Base-by-base conservation (phyloP, 2,888 invertebrate genomes). In the Mactromeris polynyma region DNA sequence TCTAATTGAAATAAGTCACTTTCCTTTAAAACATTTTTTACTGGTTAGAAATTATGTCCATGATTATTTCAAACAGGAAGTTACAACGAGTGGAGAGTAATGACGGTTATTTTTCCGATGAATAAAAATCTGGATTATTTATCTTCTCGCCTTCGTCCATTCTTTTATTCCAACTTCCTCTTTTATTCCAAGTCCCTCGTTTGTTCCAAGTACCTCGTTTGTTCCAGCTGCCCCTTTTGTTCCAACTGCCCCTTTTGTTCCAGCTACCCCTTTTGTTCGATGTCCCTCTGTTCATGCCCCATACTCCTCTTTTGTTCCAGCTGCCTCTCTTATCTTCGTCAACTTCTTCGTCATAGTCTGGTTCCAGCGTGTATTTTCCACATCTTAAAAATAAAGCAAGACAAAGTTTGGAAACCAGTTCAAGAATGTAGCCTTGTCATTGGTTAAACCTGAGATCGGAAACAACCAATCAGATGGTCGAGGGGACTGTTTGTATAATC, bases 301-400 rank as follows among this genome's bases (percentile, higher is more conserved):
- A 92, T 46, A 86, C 87, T 64, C 92, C 92, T 17, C 92, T 82
- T 86, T 92, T 92, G 64, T 90, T 73, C 87, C 91, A 90, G n/a
- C 87, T 89, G 33, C 90, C 87, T 17, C 89, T 79, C 54, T 90
- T 88, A 17, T 85, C 88, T 83, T 33, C 46, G 21, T 83, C 77
- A 2, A 51, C 33, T n/a, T 36, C 86, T 14, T 26, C 84, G 14
- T 84, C 84, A 78, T 78, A 77, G 9, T 87, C 86, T 0, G 69
- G 83, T 36, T 33, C 73, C 64, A 87, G 36, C 6, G 69, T 82
- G 21, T 78, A 77, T n/a, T 85, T 81, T 0, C 91, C 91, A 33
- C 91, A 91, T 58, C 91, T 91, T 80, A 6, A 81, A 83, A 73
- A 54, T 0, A 21, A n/a, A 26, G 46, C 2, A 46, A 46, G 14